phyloP scores from a whole-genome alignment of 2,888 invertebrate species.

The Spicauda simplicius region DNA sequence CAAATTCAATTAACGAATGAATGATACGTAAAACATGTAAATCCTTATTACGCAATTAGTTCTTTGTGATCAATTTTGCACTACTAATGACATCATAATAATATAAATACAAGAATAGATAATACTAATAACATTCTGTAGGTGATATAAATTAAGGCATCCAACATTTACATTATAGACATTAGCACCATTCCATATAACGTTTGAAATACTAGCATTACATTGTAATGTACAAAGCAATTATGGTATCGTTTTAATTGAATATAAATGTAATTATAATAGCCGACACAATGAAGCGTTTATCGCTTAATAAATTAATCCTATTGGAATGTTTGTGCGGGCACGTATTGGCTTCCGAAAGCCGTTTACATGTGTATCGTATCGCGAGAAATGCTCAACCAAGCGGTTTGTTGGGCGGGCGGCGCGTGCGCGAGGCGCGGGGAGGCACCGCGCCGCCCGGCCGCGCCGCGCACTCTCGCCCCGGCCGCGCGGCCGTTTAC shows the following conservation, averaged over 20 bases:
- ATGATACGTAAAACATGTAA: conserved; percentile 5
- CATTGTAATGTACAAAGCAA: conserved; percentile 3
- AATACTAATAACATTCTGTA: neutral
- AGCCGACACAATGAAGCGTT: conserved; percentile 33
- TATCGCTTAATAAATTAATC: conserved; percentile 37
- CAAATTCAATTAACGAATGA: neutral
- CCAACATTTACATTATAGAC: neutral
- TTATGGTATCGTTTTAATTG: conserved; percentile 22
- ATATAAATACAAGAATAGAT: too few relatives aligned
- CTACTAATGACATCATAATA: too few relatives aligned
- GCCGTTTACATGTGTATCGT: conserved; percentile 69
- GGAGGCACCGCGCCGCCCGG: conserved; percentile 55
- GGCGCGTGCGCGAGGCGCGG: conserved; percentile 66
- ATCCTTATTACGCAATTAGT: too few relatives aligned
- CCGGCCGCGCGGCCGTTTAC: conserved; percentile 61
- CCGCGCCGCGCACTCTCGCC: conserved; percentile 68
- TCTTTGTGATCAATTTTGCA: too few relatives aligned
- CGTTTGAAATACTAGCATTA: neutral
- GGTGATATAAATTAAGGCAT: neutral
- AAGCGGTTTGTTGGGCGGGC: conserved; percentile 62
- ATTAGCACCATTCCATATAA: neutral
- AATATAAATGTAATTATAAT: conserved; percentile 35
- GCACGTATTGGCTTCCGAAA: conserved; percentile 64
- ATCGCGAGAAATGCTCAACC: conserved; percentile 63
- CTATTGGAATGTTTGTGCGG: conserved; percentile 38